Base-by-base conservation (phyloP, 2,113 vertebrate genomes). In the Halichoeres trimaculatus region DNA sequence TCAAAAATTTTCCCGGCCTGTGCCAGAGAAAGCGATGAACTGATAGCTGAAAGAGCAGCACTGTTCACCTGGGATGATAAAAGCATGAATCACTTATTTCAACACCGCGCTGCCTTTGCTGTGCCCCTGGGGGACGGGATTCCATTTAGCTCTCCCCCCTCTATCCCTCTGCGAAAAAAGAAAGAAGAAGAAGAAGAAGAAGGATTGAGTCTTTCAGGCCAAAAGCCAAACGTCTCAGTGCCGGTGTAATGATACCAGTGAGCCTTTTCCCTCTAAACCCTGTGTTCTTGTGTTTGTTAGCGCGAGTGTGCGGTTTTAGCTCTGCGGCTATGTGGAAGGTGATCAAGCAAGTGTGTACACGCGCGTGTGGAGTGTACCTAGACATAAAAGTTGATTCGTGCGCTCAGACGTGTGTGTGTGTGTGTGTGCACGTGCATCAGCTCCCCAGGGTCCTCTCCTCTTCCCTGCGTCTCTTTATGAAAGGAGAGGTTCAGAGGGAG, bases 21-120 rank as follows among this genome's bases (percentile, higher is more conserved):
- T 24, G 40, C 56, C 58, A 59, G 43, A 63, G 57, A 62, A 72
- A 30, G 63, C 16, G 67, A 74, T 64, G 78, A 65, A 61, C 23
- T 54, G 70, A 78, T 66, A 22, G 66, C 68, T 86, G 85, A 90
- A 87, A 88, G 86, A 86, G 71, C 70, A 70, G 59, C 80, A 38
- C 82, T 88, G 83, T 92, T 90, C 86, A 91, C 90, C 90, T 92
- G 88, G 74, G 83, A 89, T 90, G 88, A 92, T 92, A 88, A 91
- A 88, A 87, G 87, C 88, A 86, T 92, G 91, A 93, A 91, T 92
- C 89, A 92, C 90, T 90, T 92, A 92, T 91, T 94, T 90, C 88
- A 90, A 90, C 92, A 91, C 84, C 24, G 80, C 87, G 78, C 82
- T 84, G 83, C 88, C 80, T 87, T 81, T 67, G 74, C 83, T 48